Conservation (phyloP, 2,113 vertebrate genomes). For the Melanostigma gelatinosum region DNA sequence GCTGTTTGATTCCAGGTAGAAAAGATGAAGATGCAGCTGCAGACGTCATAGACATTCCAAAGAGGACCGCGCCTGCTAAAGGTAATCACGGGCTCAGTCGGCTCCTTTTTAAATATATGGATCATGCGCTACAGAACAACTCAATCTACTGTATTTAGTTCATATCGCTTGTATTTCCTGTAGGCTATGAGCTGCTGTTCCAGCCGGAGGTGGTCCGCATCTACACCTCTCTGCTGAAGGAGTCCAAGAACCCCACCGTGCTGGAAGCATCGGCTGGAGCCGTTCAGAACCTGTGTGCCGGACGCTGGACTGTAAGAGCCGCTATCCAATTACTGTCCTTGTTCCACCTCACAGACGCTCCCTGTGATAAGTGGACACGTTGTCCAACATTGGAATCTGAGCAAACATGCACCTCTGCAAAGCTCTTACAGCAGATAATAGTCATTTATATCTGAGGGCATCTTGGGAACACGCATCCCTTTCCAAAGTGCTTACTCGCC, state of each 20-base stretch:
- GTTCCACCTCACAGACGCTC: not conserved
- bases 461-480: not conserved
- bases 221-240: constrained; percentile 93
- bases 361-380: constrained; percentile 1
- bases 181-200: constrained; percentile 95
- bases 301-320: constrained; percentile 88
- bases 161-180: not conserved
- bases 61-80: constrained; percentile 91
- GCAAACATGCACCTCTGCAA: not conserved
- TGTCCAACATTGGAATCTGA: not conserved
- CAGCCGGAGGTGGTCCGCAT: constrained; percentile 95
- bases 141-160: not conserved
- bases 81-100: constrained; percentile 75
- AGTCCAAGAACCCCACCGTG: constrained; percentile 91
- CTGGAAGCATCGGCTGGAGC: constrained; percentile 95
- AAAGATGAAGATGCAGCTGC: constrained; percentile 87
- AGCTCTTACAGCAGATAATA: not conserved
- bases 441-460: not conserved
- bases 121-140: not conserved
- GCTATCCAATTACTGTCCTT: not conserved
- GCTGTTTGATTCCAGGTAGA: constrained; percentile 81
- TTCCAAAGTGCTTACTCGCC: not conserved
- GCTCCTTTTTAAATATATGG: not conserved
- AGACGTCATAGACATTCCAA: constrained; percentile 93
- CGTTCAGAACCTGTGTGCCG: constrained; percentile 95